phyloP scores from a whole-genome alignment of 2,797 vertebrate genomes.

The Selene dorsalis region DNA sequence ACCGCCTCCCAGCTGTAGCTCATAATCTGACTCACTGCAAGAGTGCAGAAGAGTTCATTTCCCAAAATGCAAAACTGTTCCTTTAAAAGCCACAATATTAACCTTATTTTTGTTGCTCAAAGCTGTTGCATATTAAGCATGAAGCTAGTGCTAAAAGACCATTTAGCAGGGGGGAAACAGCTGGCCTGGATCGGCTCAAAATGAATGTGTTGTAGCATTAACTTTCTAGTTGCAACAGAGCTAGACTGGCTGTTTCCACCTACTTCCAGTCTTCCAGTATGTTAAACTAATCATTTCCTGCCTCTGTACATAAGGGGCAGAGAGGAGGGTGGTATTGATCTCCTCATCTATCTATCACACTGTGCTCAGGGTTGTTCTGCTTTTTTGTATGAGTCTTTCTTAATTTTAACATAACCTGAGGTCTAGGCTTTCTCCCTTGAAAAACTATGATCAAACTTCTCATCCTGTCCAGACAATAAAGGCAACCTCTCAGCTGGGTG shows the following conservation, averaged over 20 bases:
- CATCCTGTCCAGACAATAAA: conserved; percentile 84
- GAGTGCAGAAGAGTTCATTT: conserved; percentile 27
- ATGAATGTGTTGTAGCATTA: neutral
- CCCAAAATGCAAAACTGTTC: conserved; percentile 24
- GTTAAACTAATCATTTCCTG: neutral
- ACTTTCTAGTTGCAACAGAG: conserved; percentile 7
- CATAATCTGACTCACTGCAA: conserved; percentile 1
- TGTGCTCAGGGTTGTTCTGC: neutral
- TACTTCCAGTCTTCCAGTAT: neutral
- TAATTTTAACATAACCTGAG: neutral
- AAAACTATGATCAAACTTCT: conserved; percentile 8
- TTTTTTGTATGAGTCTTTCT: neutral
- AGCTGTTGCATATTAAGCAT: conserved; percentile 6
- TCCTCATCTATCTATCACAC: neutral
- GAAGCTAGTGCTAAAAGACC: conserved; percentile 12
- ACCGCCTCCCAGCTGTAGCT: conserved; percentile 19
- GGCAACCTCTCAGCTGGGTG: conserved; percentile 88
- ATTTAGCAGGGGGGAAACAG: conserved; percentile 7
- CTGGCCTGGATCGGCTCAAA: neutral
- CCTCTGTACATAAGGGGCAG: conserved; percentile 3
- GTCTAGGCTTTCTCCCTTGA: neutral
- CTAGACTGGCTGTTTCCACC: neutral
- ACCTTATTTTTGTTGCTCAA: conserved; percentile 15
- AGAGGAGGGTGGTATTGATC: conserved; percentile 23
- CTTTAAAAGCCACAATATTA: conserved; percentile 16